Conservation (phyloP, 37 sponge, comb jelly and placozoan genomes). For the Geodia barretti region DNA sequence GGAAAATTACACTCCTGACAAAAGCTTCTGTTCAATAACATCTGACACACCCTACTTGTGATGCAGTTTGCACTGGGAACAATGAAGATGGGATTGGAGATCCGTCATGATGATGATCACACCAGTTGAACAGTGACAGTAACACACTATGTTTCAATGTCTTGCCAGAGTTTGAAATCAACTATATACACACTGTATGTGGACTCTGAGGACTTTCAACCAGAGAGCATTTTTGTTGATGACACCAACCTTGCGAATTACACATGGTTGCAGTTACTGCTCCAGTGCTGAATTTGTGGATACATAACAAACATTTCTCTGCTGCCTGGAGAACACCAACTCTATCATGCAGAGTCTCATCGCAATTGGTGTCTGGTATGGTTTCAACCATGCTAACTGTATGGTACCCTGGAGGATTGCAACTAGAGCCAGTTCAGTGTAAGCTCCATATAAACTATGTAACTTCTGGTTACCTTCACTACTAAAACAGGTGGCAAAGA, state of each 20-base stretch:
- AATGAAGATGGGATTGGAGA: constrained; percentile 22
- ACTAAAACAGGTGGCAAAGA: too few relatives aligned
- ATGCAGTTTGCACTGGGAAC: constrained; percentile 33
- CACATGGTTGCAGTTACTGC: constrained; percentile 16
- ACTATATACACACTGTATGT: constrained; percentile 46
- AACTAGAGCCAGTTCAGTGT: too few relatives aligned
- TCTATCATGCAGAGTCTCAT: constrained; percentile 47
- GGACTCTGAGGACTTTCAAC: constrained; percentile 22
- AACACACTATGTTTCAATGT: constrained; percentile 43
- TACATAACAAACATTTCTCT: constrained; percentile 17
- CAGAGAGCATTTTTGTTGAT: constrained; percentile 25
- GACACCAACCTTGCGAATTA: neutral
- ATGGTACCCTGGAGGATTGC: too few relatives aligned
- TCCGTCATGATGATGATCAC: constrained; percentile 66
- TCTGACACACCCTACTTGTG: constrained; percentile 43
- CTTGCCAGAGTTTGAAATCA: constrained; percentile 5
- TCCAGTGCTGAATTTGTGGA: constrained; percentile 24
- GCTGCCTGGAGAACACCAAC: constrained; percentile 22
- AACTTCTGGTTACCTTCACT: too few relatives aligned
- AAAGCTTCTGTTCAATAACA: constrained; percentile 37
- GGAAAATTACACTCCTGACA: neutral
- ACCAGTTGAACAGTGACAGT: constrained; percentile 70
- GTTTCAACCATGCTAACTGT: too few relatives aligned
- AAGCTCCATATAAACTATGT: too few relatives aligned
- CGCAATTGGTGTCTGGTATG: too few relatives aligned